Evolutionary conservation across 2,888 invertebrate species (phyloP), one percentile per base, ranked within the genome.

Genomic region (Pteria penguin): DNA sequence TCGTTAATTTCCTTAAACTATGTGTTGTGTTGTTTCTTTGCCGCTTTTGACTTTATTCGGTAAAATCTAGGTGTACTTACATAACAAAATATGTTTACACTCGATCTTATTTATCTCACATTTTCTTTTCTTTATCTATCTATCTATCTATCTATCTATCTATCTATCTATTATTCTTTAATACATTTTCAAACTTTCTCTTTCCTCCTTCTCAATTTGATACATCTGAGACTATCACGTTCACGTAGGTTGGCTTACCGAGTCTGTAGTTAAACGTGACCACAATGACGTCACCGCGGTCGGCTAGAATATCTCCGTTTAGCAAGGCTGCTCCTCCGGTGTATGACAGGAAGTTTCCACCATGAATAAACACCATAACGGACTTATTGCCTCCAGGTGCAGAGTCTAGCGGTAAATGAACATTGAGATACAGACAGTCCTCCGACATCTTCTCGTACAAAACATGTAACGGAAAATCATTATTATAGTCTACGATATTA

Each of bases 371-470:
- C 4, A 93, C 89, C 86, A 93, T 88, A 0, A 93, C 93, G 0
- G 83, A 72, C 68, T 79, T 81, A 8, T 32, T 69, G 8, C 70
- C 62, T 11, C 71, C 70, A 27, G 69, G 67, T 22, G 36, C 26
- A 1, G 78, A 62, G 5, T 75, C 70, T 24, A 74, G 93, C 0
- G 95, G 94, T 0, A 94, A 94, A 89, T 94, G 94, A 0, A 95
- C 93, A 87, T 96, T 96, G 0, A 97, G 92, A 80, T 95, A 96
- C 3, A 96, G 93, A 86, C 96, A 96, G 90, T 96, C 96, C 91
- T 96, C 96, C 2, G 84, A 83, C 76, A 81, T 80, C 84, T 83
- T 65, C n/a, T 33, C n/a, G n/a, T n/a, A n/a, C n/a, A n/a, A 26
- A 36, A 63, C 1, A 63, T 63, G 24, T 63, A 11, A 45, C 8